Evolutionary conservation across 2,113 vertebrate genomes (phyloP).

Genomic region (Megaceryle torquata): DNA sequence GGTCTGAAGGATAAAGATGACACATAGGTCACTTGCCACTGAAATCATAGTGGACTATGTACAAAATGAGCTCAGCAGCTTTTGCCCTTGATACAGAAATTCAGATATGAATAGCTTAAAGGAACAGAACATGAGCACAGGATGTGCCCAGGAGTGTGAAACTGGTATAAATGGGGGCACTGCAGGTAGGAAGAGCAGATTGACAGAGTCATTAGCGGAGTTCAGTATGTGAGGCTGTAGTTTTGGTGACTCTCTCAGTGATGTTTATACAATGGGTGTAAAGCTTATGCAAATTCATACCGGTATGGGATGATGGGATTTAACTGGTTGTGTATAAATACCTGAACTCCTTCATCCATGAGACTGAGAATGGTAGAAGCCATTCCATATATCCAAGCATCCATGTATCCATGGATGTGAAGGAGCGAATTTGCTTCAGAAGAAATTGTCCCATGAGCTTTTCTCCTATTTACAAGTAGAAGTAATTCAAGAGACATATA

Average conservation of each 20-base stretch:
- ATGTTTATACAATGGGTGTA: neutral
- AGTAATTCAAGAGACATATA: neutral
- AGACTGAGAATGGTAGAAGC: neutral
- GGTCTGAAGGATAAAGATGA: neutral
- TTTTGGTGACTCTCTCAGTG: neutral
- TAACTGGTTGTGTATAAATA: neutral
- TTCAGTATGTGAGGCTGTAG: neutral
- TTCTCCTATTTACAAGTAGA: neutral
- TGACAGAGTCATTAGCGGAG: neutral
- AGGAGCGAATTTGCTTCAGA: neutral
- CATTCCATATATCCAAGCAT: neutral
- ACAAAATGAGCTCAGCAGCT: neutral
- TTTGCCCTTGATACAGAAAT: neutral
- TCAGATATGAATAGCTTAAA: neutral
- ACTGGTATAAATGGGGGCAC: neutral
- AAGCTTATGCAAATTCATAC: neutral
- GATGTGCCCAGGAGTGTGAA: neutral
- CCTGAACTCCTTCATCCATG: neutral
- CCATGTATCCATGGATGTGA: neutral
- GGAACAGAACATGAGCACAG: neutral
- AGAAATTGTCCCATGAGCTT: neutral
- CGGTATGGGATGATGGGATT: neutral
- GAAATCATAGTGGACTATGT: neutral
- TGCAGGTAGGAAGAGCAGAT: neutral
- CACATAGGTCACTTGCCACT: neutral